Base-by-base conservation (phyloP, 2,113 vertebrate species). In the Urocolius indicus region DNA sequence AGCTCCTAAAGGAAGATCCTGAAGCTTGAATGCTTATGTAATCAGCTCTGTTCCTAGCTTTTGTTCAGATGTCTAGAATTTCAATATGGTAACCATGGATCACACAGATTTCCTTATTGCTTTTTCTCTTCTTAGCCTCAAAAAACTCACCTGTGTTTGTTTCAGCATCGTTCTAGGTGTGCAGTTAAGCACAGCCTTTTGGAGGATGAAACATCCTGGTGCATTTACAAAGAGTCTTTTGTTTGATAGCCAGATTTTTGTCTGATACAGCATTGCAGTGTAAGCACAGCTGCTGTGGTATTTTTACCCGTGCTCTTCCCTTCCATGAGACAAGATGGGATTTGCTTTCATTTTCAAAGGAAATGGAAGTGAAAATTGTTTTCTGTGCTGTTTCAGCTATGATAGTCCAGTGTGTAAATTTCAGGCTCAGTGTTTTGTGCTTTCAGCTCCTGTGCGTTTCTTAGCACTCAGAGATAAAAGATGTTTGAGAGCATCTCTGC, bases 101-200 rank as follows among this genome's bases (percentile, higher is more conserved):
- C 3, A 2, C 51, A 29, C 5, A 24, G 14, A 36, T 69, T 58
- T 38, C 3, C n/a, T 59, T 7, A 6, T 10, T 21, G 9, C 0
- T 68, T 61, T 62, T 61, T 67, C 12, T 67, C 10, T 54, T 84
- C 11, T 49, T 48, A 16, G 5, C n/a, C 43, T 79, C 36, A 69
- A 11, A 65, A 65, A 65, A n/a, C 3, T 20, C 23, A 43, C 10
- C 1, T 67, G 23, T 52, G 11, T 14, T 69, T 76, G 5, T 34
- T 69, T 83, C 36, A 34, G 5, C 13, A 1, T 24, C 57, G 2
- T 43, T 59, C 5, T 18, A 30, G 8, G 9, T 49, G 15, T 77
- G 20, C 46, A 74, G 3, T 7, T 10, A 51, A 18, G 6, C 23
- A 65, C 30, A 63, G 3, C 12, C 3, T 77, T n/a, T 63, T 67